Conservation (phyloP, 2,888 invertebrate genomes). For the Cabera pusaria region DNA sequence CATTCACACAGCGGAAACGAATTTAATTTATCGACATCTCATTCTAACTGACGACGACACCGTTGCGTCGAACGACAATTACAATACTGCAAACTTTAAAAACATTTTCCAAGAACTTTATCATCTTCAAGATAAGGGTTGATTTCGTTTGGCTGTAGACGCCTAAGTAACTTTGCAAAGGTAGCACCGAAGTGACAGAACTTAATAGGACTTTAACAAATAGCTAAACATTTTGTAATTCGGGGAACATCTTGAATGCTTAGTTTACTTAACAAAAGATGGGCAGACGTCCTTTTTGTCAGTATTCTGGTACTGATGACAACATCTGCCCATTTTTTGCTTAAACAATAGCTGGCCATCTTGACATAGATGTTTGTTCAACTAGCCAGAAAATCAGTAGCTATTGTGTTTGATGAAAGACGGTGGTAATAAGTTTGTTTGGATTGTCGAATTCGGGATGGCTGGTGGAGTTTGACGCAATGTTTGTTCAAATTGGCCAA, state of each 20-base stretch:
- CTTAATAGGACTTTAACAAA: slow-evolving; percentile 82
- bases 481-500: slow-evolving; percentile 27
- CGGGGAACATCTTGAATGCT: slow-evolving; percentile 75
- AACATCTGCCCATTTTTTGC: slow-evolving; percentile 77
- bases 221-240: slow-evolving; percentile 81
- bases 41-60: slow-evolving; percentile 67
- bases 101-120: slow-evolving; percentile 35
- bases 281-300: slow-evolving; percentile 63
- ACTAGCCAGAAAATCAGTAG: slow-evolving; percentile 80
- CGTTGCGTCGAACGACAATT: slow-evolving; percentile 74
- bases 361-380: slow-evolving; percentile 78
- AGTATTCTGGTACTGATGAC: slow-evolving; percentile 57
- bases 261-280: slow-evolving; percentile 73
- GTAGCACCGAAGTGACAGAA: slow-evolving; percentile 69
- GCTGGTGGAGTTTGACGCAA: slow-evolving; percentile 48
- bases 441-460: slow-evolving; percentile 48
- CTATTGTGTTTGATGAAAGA: slow-evolving; percentile 57
- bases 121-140: slow-evolving; percentile 25
- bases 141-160: slow-evolving; percentile 26
- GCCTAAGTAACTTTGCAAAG: slow-evolving; percentile 39
- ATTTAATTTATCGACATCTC: slow-evolving; percentile 81
- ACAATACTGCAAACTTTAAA: slow-evolving; percentile 44
- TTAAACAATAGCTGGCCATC: slow-evolving; percentile 54
- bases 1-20: slow-evolving; percentile 77
- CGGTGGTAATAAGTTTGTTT: slow-evolving; percentile 64